Percentiles rank a stretch among this genome's conserved stretches.
Evolutionary conservation across 2,888 invertebrate genomes (phyloP).

Genomic region (Ochropleura leucogaster): DNA sequence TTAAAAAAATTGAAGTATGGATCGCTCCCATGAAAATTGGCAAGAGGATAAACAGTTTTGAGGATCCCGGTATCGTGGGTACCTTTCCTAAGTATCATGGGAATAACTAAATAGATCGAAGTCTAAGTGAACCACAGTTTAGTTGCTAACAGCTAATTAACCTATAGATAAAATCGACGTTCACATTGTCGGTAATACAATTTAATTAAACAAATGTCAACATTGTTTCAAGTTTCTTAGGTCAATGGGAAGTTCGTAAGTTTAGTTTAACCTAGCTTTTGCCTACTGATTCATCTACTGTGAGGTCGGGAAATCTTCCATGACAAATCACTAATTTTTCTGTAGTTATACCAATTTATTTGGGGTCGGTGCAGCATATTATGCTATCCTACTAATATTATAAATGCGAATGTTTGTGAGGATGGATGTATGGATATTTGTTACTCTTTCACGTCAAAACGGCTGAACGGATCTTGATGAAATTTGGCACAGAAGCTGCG

Average conservation of each 20-base stretch:
- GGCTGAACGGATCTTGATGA: too few species aligned
- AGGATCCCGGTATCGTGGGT: too few species aligned
- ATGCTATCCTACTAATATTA: too few species aligned
- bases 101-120: not conserved
- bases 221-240: not conserved
- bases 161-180: constrained; percentile 28
- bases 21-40: not conserved
- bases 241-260: not conserved
- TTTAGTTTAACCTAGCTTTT: constrained; percentile 5
- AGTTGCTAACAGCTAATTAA: constrained; percentile 25
- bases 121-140: constrained; percentile 6
- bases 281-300: not conserved
- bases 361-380: not conserved
- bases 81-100: not conserved
- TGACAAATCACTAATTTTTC: not conserved
- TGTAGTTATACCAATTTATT: not conserved
- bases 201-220: constrained; percentile 35
- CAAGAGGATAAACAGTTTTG: too few species aligned
- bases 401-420: too few species aligned
- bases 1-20: not conserved
- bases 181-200: constrained; percentile 19
- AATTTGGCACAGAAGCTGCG: too few species aligned
- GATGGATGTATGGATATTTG: too few species aligned
- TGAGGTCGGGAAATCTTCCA: not conserved
- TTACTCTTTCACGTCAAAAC: too few species aligned